Base-by-base conservation (phyloP, 1,140 invertebrate species). In the Drosophila guanche region DNA sequence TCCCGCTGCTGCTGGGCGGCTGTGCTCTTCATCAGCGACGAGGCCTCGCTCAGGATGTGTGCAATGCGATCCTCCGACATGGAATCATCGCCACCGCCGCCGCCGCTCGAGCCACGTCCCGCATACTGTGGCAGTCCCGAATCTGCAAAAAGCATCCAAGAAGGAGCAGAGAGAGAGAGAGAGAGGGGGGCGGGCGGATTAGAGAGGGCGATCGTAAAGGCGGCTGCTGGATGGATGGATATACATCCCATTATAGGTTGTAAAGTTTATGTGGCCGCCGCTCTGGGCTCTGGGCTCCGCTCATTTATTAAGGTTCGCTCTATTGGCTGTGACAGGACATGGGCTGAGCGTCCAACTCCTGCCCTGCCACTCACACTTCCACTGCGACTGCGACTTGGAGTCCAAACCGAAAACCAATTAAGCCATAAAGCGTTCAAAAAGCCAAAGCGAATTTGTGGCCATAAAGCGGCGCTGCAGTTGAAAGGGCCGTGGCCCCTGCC, bases 31-130 rank as follows among this genome's bases (percentile, higher is more conserved):
- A 94, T 93, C 78, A 96, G 93, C 69, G 96, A 95, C 23, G 95
- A 95, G 2, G 98, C 97, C 90, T 99, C 98, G 83, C 94, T 97
- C 10, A 99, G 94, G 86, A 99, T 99, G 91, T 98, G 97, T 14
- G 96, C 96, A 56, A 99, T 96, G 59, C 98, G 94, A 85, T 99
- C 98, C 84, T 99, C 98, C 33, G 96, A 97, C 72, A 96, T 95
- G 77, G 97, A 96, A 45, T 96, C 95, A 52, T 95, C 94, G 48
- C 94, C 73, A 33, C 73, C 92, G 41, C 94, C 92, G 60, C 95
- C 95, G 57, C 80, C 80, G 59, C 16, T 20, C 16, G 77, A 53
- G 23, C 81, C 71, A 29, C 83, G 83, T 33, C 83, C 83, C 41
- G 84, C 78, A 81, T 96, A 96, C 45, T 95, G 93, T 61, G 95